Percentiles rank a stretch among this genome's conserved stretches.
Evolutionary conservation across 1,140 invertebrate species (phyloP).

Genomic region (Zophobas morio): DNA sequence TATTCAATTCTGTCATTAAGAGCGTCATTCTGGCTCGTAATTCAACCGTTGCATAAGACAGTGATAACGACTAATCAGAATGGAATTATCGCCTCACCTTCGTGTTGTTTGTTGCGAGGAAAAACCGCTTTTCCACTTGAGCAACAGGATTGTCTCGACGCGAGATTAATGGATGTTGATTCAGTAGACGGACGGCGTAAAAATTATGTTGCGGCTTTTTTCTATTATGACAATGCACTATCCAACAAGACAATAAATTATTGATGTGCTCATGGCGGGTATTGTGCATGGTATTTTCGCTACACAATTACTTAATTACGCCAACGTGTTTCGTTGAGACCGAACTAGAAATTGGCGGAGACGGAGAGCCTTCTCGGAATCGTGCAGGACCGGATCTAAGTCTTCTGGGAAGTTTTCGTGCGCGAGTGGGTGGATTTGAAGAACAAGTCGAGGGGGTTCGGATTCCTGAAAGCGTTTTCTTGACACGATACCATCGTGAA

Average conservation of each 20-base stretch:
- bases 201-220: slow-evolving; percentile 9
- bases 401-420: slow-evolving; percentile 9
- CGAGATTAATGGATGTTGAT: slow-evolving; percentile 19
- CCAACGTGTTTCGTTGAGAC: slow-evolving; percentile 48
- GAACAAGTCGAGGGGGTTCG: neutral
- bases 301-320: slow-evolving; percentile 52
- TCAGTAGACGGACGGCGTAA: neutral
- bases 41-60: slow-evolving; percentile 23
- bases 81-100: slow-evolving; percentile 3
- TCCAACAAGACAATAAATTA: slow-evolving; percentile 47
- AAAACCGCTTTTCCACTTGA: slow-evolving; percentile 10
- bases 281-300: slow-evolving; percentile 51
- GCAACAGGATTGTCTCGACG: neutral
- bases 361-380: slow-evolving; percentile 4
- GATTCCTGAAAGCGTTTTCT: too few relatives aligned
- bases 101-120: neutral
- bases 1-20: slow-evolving; percentile 23
- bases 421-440: slow-evolving; percentile 22
- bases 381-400: slow-evolving; percentile 5
- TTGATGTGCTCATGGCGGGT: slow-evolving; percentile 11
- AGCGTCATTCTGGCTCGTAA: slow-evolving; percentile 14
- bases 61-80: slow-evolving; percentile 26
- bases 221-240: slow-evolving; percentile 10
- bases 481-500: too few relatives aligned
- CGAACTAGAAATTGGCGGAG: slow-evolving; percentile 18